Base-by-base conservation (phyloP, 23 tunicate species). In the Pegea sp. region DNA sequence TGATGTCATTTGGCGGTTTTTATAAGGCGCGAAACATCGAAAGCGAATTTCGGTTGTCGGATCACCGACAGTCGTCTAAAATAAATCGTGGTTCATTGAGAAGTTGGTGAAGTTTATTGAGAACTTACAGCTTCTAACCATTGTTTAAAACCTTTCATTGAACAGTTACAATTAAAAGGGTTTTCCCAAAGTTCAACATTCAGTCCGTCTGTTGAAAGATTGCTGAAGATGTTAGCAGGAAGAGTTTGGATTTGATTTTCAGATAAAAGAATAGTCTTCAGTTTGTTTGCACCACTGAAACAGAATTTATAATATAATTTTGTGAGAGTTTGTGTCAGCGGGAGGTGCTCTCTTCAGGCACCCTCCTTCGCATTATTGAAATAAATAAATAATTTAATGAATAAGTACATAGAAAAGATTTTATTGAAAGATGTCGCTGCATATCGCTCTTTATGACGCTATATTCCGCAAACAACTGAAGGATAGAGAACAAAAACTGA, bases 41-140 rank as follows among this genome's bases (percentile, higher is more conserved):
- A 79, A 79, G 29, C 92, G 57, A 13, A 79, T 53, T 18, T 79
- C 92, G 0, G 64, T 79, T 42, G 49, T 64, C 21, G 92, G 78
- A 54, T 79, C 72, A 0, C 22, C 24, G 16, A 31, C 78, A 51
- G 61, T 74, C 29, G 28, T 22, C 90, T 77, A 27, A 52, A 30
- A 28, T 11, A 8, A 38, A 8, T 38, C 16, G 11, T 38, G 13
- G 16, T 38, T 8, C 11, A 38, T 38, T 38, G 16, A 38, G 11
- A 28, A 56, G 11, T 56, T n/a, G n/a, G 19, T 13, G 7, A 51
- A 13, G 24, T 16, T 19, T 5, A 60, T 19, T 21, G 11, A 25
- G 29, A 16, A 5, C 34, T 67, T 28, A 84, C 95, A 55, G 59
- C 33, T 30, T 73, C 81, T 13, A 84, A 52, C 84, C 84, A 84